Evolutionary conservation across 2,113 vertebrate species (phyloP).

Genomic region (Elephas maximus): DNA sequence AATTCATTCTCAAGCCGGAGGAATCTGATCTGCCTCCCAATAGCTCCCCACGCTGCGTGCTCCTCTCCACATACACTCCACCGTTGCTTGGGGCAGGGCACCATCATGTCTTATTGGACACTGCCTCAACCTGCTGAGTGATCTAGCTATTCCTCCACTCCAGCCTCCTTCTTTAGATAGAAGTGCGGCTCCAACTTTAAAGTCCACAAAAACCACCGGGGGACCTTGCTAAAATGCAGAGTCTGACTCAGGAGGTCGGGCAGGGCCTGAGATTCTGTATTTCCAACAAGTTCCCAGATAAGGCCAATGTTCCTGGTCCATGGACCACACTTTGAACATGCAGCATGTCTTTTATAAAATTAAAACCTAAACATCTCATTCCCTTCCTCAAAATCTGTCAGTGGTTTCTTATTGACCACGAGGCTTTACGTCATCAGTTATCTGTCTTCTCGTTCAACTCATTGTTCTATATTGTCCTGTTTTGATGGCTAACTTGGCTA

Average conservation of each 20-base stretch:
- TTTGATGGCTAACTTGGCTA: background rate
- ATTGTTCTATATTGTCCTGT: background rate
- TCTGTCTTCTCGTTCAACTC: background rate
- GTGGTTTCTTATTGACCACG: background rate
- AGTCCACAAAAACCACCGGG: too few relatives aligned
- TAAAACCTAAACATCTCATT: background rate
- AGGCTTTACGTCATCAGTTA: background rate
- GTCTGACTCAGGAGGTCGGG: background rate
- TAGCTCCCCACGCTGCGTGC: background rate
- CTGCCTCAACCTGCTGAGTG: background rate
- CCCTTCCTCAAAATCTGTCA: background rate
- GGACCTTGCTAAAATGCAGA: background rate
- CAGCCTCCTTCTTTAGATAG: background rate
- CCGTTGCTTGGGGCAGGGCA: background rate
- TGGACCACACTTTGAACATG: background rate
- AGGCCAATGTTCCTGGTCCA: background rate
- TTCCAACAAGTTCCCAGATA: too few relatives aligned
- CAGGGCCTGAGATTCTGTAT: background rate
- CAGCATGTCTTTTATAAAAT: background rate
- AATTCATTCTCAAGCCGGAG: too few relatives aligned
- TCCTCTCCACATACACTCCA: too few relatives aligned
- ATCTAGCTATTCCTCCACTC: background rate
- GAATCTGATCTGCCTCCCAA: background rate
- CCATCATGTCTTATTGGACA: background rate
- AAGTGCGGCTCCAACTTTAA: background rate